Percentiles rank a stretch among this genome's conserved stretches.
Evolutionary conservation across 2,797 vertebrate species (phyloP).

Genomic region (Crypturellus tataupa): DNA sequence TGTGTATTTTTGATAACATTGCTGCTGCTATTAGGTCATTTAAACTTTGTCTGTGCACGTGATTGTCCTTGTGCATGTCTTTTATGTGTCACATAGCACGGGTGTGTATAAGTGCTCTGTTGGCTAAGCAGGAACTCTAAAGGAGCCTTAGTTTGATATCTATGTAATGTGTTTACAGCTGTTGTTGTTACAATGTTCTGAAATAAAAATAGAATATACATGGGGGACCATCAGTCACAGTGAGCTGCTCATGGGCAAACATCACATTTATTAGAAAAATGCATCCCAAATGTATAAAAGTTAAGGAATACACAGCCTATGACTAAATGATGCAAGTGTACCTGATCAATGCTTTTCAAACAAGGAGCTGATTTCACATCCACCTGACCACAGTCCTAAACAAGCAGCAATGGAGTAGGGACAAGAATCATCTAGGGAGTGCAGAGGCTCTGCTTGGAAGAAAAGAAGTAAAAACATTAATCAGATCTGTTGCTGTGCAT

Average conservation of each 20-base stretch:
- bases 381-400: neutral
- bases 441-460: neutral
- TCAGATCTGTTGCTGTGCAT: neutral
- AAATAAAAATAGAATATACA: conserved; percentile 1
- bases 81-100: neutral
- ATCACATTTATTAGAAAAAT: neutral
- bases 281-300: neutral
- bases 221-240: neutral
- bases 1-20: neutral
- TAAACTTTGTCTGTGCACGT: neutral
- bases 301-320: neutral
- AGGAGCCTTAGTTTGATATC: neutral
- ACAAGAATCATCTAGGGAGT: neutral
- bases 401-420: neutral
- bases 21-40: neutral
- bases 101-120: neutral
- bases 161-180: neutral
- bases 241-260: neutral
- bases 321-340: neutral
- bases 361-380: neutral
- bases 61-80: neutral
- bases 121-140: neutral
- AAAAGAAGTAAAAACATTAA: neutral
- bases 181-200: neutral
- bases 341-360: neutral